phyloP scores from a whole-genome alignment of 2,888 invertebrate genomes.

The Cactoblastis cactorum region DNA sequence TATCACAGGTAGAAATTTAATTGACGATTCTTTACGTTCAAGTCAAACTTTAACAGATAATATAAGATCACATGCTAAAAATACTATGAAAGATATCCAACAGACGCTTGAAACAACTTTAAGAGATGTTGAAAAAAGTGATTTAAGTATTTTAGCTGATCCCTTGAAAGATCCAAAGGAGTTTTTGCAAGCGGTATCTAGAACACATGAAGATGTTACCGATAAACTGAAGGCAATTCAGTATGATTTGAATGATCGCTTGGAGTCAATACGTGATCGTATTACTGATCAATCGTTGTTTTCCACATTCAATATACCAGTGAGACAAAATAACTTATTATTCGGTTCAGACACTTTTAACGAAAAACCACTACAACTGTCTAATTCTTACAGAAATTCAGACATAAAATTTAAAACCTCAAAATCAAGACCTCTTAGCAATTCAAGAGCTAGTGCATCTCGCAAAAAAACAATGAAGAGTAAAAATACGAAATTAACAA shows the following conservation, averaged over 20 bases:
- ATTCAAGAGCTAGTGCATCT: conserved; percentile 7
- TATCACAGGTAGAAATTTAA: conserved; percentile 22
- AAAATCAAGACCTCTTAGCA: conserved; percentile 14
- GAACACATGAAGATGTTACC: conserved; percentile 45
- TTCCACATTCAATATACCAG: conserved; percentile 21
- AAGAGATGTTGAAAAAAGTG: conserved; percentile 25
- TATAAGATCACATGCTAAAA: conserved; percentile 38
- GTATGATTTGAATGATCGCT: conserved; percentile 51
- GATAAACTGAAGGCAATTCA: conserved; percentile 56
- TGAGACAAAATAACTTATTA: conserved; percentile 12
- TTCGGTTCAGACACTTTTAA: conserved; percentile 1
- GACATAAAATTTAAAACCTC: conserved; percentile 4
- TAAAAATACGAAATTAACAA: conserved; percentile 29
- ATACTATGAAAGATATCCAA: conserved; percentile 42
- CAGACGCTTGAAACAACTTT: conserved; percentile 39
- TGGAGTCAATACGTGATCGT: conserved; percentile 45
- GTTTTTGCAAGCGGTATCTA: conserved; percentile 41
- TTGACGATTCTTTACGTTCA: conserved; percentile 24
- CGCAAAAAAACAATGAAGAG: conserved; percentile 14
- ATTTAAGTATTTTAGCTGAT: conserved; percentile 24
- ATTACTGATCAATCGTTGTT: conserved; percentile 37
- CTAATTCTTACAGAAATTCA: conserved; percentile 4
- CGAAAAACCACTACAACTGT: not conserved
- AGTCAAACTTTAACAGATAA: conserved; percentile 33
- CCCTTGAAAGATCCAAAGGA: conserved; percentile 37